Conservation (phyloP, 2,113 vertebrate genomes). For the Dunckerocampus dactyliophorus region DNA sequence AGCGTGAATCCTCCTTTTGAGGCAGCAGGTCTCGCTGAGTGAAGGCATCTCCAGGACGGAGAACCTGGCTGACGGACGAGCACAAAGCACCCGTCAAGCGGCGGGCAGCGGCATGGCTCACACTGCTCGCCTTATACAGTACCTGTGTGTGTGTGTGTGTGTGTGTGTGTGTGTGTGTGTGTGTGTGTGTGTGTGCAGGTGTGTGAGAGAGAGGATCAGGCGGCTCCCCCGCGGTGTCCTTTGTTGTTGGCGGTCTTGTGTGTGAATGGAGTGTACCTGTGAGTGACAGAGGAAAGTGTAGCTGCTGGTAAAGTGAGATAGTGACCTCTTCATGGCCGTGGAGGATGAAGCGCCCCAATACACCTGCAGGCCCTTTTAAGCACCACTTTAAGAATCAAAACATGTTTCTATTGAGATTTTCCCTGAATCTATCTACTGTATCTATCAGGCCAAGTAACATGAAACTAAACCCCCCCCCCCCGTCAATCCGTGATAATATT, state of each 20-base stretch:
- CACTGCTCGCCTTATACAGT: slow-evolving; percentile 33
- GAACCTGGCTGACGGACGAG: slow-evolving; percentile 87
- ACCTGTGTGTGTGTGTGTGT: slow-evolving; percentile 2
- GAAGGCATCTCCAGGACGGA: slow-evolving; percentile 88
- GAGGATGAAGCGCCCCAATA: slow-evolving; percentile 53
- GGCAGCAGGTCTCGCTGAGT: slow-evolving; percentile 78
- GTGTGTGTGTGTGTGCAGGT: slow-evolving; percentile 9
- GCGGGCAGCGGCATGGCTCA: slow-evolving; percentile 37
- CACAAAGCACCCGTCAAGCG: slow-evolving; percentile 82
- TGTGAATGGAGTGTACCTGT: slow-evolving; percentile 65
- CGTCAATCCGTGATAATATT: slow-evolving; percentile 72
- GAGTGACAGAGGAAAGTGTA: slow-evolving; percentile 75
- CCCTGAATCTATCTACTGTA: too few species aligned
- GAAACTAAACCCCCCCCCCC: slow-evolving; percentile 84
- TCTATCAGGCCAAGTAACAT: slow-evolving; percentile 79
- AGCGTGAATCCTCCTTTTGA: slow-evolving; percentile 79
- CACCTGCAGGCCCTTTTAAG: background rate
- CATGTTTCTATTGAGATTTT: slow-evolving; percentile 48
- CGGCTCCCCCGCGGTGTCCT: slow-evolving; percentile 68
- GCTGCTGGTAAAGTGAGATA: slow-evolving; percentile 84
- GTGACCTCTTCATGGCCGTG: slow-evolving; percentile 83
- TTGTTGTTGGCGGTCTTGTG: slow-evolving; percentile 63
- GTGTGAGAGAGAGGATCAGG: slow-evolving; percentile 52
- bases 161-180: slow-evolving; percentile 11
- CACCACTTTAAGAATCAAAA: background rate